Base-by-base conservation (phyloP, 2,797 vertebrate genomes). In the Spheniscus humboldti region DNA sequence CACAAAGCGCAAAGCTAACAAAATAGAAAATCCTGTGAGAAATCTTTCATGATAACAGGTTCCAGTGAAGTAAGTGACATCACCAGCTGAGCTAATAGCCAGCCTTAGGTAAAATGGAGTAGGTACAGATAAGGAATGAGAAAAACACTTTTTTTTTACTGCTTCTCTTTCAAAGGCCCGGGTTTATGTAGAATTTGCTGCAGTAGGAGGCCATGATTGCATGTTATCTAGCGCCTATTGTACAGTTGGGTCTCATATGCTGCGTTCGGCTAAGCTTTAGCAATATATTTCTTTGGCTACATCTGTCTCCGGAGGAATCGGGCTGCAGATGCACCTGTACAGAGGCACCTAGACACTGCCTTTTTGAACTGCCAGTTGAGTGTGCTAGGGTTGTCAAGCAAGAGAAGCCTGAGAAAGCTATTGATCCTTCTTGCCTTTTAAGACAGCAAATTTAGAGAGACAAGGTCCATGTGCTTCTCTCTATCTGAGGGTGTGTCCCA, bases 11-110 rank as follows among this genome's bases (percentile, higher is more conserved):
- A 39, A 10, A 7, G 11, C 91, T 83, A 56, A 90, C 85, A 82
- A 91, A 92, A 81, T 30, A 86, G 82, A 91, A 95, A 96, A 95
- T 75, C 88, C 75, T 84, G 55, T 27, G 85, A 94, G 86, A 80
- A 96, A 92, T 87, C 81, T 94, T 73, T 73, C 66, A 17, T 88
- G 93, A 95, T 92, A 96, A 93, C 93, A 94, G 86, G 75, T 95
- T 96, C 87, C 94, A 96, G 92, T 94, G 83, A 94, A 94, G 92
- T 95, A 88, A 95, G 94, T 95, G 92, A 96, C 95, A 96, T 96
- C 91, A 96, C 87, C 89, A 94, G 88, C 95, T 96, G 95, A 94
- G 91, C 96, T 97, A 95, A 97, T 94, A 96, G 91, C 12, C 68
- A 96, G 88, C 91, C 96, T 93, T 80, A 83, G 91, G 90, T 96